phyloP scores from a whole-genome alignment of 1,140 invertebrate species.

The Tribolium castaneum region DNA sequence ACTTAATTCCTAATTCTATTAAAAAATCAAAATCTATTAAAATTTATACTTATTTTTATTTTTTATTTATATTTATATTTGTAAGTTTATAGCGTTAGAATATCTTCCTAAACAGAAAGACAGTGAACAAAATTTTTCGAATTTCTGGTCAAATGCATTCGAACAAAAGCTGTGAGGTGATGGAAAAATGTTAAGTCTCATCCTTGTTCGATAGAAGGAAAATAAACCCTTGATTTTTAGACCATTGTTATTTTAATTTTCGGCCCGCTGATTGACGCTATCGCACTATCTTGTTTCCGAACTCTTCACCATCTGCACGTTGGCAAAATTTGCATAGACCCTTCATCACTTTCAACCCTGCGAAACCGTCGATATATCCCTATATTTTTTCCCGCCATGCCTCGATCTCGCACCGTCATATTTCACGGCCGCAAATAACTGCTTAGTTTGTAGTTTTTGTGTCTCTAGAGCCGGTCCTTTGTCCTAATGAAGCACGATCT shows the following conservation, averaged over 20 bases:
- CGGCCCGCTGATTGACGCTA: not conserved
- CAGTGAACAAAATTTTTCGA: no score
- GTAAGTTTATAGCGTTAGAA: no score
- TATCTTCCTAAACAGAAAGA: no score
- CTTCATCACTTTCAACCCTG: not conserved
- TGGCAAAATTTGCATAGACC: not conserved
- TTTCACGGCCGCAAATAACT: not conserved
- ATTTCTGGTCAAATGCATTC: no score
- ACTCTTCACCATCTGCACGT: not conserved
- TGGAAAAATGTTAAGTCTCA: no score
- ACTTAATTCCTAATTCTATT: no score
- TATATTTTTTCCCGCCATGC: not conserved
- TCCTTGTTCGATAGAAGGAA: no score
- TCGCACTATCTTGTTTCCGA: not conserved
- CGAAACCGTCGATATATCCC: not conserved
- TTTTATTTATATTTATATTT: no score
- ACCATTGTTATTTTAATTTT: not conserved
- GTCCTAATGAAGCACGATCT: not conserved
- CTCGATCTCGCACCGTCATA: not conserved
- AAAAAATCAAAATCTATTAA: no score
- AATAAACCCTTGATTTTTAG: no score
- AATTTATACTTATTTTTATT: no score
- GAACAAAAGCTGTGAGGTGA: no score
- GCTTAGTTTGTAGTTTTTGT: slow-evolving; percentile 8
- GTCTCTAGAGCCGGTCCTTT: not conserved